These are phyloP conservation scores for Odontophorus gujanensis DNA, from an alignment of 2,113 vertebrate species.

Conservation along the genomic window DNA sequence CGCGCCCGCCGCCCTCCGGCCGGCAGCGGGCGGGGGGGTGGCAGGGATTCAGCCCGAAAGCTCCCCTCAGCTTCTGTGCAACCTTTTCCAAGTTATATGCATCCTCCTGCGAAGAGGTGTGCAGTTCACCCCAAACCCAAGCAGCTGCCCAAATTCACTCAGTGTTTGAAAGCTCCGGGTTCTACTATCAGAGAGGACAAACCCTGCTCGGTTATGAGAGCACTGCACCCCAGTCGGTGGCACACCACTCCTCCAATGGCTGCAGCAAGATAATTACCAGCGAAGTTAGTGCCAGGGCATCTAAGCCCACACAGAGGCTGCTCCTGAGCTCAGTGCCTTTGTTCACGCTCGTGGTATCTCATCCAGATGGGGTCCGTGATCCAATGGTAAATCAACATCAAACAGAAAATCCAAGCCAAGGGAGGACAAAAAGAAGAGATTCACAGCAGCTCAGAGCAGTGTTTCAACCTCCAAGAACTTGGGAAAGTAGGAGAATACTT, in stretches of 20 bases:
- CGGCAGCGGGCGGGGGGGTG: too few relatives aligned
- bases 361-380: background rate
- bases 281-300: fast-evolving
- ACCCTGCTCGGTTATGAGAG: background rate
- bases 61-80: fast-evolving
- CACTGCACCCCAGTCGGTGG: fast-evolving
- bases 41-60: fast-evolving
- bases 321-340: background rate
- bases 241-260: fast-evolving
- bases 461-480: background rate
- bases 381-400: background rate
- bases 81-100: too few relatives aligned
- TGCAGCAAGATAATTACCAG: fast-evolving
- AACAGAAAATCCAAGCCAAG: background rate
- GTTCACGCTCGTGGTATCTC: background rate
- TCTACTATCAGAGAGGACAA: background rate
- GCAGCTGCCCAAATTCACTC: fast-evolving
- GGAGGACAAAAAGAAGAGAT: background rate
- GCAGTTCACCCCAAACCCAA: fast-evolving
- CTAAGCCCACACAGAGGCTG: fast-evolving
- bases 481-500: background rate
- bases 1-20: background rate
- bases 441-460: background rate
- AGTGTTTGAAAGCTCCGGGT: fast-evolving
- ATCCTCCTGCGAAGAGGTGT: fast-evolving